Evolutionary conservation across 2,797 vertebrate species (phyloP).

Genomic region (Morus bassanus): DNA sequence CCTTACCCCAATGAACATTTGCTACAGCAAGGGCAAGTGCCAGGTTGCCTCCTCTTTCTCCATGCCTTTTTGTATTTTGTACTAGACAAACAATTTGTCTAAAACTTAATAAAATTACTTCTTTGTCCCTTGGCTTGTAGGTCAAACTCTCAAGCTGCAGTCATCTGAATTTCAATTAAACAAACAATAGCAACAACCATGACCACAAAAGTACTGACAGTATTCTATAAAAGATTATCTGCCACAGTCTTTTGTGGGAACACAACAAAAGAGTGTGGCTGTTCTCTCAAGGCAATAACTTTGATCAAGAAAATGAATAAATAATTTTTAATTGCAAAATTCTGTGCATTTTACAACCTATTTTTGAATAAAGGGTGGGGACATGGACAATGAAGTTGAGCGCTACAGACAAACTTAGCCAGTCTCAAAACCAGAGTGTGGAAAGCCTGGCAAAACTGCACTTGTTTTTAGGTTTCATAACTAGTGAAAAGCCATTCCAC

Average conservation of each 20-base stretch:
- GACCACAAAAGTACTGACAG: not conserved
- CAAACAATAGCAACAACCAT: not conserved
- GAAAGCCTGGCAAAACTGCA: not conserved
- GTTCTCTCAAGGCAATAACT: not conserved
- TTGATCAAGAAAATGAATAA: not conserved
- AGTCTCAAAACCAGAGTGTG: not conserved
- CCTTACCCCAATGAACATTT: not conserved
- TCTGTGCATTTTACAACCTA: not conserved
- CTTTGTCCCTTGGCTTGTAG: not conserved
- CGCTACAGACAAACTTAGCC: not conserved
- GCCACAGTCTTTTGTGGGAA: not conserved
- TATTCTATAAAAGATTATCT: not conserved
- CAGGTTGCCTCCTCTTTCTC: not conserved
- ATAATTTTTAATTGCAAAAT: not conserved
- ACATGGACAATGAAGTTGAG: not conserved
- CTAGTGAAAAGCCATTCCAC: not conserved
- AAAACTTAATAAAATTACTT: not conserved
- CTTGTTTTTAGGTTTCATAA: not conserved
- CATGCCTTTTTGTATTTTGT: not conserved
- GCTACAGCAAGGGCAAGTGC: not conserved
- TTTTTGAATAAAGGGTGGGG: constrained; percentile 11
- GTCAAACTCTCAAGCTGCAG: not conserved
- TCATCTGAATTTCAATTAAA: not conserved
- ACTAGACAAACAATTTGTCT: not conserved
- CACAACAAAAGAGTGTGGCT: not conserved